These are phyloP conservation scores for Numenius phaeopus DNA, from an alignment of 2,797 vertebrate genomes.

Conservation along the genomic window DNA sequence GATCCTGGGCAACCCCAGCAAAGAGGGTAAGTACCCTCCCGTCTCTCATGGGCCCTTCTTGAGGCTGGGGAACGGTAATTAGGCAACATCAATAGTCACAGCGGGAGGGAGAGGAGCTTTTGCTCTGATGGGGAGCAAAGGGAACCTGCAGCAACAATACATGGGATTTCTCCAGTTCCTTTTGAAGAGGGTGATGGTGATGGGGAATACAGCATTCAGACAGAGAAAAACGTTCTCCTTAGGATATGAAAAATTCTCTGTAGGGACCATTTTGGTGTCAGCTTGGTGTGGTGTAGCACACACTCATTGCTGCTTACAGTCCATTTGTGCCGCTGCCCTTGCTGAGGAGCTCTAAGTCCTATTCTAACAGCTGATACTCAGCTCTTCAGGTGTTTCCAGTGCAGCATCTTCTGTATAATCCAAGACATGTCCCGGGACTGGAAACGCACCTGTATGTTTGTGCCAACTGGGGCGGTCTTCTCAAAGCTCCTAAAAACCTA, in stretches of 20 bases:
- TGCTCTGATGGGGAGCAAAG: background rate
- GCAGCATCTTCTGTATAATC: background rate
- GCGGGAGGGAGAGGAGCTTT: background rate
- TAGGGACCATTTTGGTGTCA: background rate
- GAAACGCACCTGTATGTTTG: background rate
- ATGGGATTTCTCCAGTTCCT: background rate
- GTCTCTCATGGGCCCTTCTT: accelerated
- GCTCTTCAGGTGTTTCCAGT: background rate
- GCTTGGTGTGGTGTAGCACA: background rate
- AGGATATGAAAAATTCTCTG: background rate
- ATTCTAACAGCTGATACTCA: background rate
- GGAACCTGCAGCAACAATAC: background rate
- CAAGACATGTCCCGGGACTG: background rate
- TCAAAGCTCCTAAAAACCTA: background rate
- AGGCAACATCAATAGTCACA: background rate
- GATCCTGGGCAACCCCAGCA: conserved; percentile 90
- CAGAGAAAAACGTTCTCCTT: background rate
- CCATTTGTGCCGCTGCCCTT: background rate
- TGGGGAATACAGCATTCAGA: background rate
- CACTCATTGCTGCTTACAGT: background rate
- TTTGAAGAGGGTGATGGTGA: background rate
- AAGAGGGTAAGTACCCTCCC: conserved; percentile 84
- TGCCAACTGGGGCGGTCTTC: background rate
- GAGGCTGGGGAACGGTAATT: background rate
- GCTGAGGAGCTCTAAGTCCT: background rate